phyloP scores from a whole-genome alignment of 1,140 invertebrate species.

The Drosophila aff. region DNA sequence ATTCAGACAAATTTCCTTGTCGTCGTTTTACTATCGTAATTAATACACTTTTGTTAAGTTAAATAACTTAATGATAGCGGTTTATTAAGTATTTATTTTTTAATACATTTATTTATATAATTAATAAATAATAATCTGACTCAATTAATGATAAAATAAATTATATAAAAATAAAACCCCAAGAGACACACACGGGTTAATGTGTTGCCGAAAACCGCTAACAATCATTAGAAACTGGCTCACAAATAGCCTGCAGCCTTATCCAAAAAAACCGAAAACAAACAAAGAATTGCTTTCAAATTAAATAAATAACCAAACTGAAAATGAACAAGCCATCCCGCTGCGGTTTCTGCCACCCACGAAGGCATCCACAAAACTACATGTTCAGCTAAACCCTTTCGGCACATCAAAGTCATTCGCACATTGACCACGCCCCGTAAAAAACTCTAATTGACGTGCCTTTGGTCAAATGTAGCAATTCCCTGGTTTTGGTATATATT shows the following conservation, averaged over 20 bases:
- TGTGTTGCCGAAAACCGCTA: not conserved
- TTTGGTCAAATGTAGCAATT: slow-evolving; percentile 72
- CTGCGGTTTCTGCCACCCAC: slow-evolving; percentile 7
- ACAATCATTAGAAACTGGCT: slow-evolving; percentile 41
- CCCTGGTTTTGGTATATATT: slow-evolving; percentile 32
- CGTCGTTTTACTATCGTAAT: not conserved
- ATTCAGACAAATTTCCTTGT: too few species aligned
- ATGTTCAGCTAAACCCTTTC: slow-evolving; percentile 5
- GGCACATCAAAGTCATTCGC: slow-evolving; percentile 61
- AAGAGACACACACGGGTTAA: slow-evolving; percentile 44
- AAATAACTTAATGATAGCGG: not conserved
- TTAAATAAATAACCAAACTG: slow-evolving; percentile 69
- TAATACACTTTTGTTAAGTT: not conserved
- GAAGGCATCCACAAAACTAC: not conserved
- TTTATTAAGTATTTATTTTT: too few species aligned
- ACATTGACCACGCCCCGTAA: slow-evolving; percentile 45
- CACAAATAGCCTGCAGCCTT: slow-evolving; percentile 47
- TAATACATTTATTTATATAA: not conserved
- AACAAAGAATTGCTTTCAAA: slow-evolving; percentile 67
- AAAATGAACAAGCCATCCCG: slow-evolving; percentile 27
- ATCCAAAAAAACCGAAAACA: slow-evolving; percentile 32
- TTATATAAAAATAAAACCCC: too few species aligned
- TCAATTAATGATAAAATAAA: too few species aligned
- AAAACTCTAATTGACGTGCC: slow-evolving; percentile 75
- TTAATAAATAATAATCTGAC: not conserved